Evolutionary conservation across 2,113 vertebrate species (phyloP).

Genomic region (Rhipidura dahli): DNA sequence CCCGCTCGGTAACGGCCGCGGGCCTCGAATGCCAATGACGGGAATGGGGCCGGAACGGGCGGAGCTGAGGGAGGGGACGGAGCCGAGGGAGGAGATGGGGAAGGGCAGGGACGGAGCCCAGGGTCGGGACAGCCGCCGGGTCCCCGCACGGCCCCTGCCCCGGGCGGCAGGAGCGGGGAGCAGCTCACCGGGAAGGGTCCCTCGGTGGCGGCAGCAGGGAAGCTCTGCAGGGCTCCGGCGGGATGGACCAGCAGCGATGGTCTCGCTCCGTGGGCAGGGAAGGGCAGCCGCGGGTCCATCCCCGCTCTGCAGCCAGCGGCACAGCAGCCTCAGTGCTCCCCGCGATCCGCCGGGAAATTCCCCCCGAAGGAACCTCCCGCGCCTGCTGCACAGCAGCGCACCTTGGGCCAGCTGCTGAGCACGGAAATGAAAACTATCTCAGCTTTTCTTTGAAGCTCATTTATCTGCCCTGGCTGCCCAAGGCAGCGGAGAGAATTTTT

Average conservation of each 20-base stretch:
- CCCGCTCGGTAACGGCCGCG: background rate
- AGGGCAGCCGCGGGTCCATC: accelerated
- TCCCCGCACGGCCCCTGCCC: no score
- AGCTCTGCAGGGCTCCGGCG: background rate
- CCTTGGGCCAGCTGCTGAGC: accelerated
- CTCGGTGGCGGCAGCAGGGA: background rate
- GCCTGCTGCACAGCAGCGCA: accelerated
- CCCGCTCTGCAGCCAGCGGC: accelerated
- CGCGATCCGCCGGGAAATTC: accelerated
- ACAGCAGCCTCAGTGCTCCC: accelerated
- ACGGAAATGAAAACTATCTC: background rate
- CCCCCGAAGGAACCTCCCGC: accelerated
- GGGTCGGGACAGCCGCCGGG: background rate
- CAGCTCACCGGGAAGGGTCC: background rate
- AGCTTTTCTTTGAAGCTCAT: accelerated
- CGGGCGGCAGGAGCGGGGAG: background rate
- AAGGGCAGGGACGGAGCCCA: background rate
- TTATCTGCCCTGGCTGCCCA: accelerated
- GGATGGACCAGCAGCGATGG: accelerated
- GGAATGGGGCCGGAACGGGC: background rate
- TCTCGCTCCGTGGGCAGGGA: accelerated
- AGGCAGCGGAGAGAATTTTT: background rate
- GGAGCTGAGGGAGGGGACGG: background rate
- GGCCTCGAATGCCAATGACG: accelerated
- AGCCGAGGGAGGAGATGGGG: background rate